Conservation (phyloP, 2,113 vertebrate genomes). For the Lycaon pictus region DNA sequence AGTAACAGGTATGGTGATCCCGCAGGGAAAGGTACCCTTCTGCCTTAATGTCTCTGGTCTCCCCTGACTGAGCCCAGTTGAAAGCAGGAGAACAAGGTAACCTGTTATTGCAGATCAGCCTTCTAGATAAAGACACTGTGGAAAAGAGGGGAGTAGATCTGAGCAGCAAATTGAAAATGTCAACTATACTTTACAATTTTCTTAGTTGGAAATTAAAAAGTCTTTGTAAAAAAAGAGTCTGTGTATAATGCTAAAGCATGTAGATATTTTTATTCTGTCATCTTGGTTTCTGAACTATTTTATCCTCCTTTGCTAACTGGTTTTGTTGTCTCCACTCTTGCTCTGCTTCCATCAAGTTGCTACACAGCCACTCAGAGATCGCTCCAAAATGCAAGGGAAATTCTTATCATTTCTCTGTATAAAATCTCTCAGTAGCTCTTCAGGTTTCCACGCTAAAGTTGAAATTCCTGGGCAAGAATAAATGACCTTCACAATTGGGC, state of each 20-base stretch:
- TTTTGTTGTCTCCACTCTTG: background rate
- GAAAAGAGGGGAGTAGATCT: background rate
- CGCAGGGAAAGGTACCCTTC: background rate
- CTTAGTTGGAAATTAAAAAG: background rate
- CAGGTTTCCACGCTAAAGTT: background rate
- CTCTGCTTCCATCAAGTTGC: background rate
- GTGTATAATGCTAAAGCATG: background rate
- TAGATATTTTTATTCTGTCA: background rate
- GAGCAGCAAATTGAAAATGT: background rate
- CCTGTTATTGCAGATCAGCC: background rate
- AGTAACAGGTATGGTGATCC: background rate
- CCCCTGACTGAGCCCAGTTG: background rate
- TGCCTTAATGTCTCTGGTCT: background rate
- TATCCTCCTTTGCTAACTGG: background rate
- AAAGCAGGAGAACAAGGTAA: background rate
- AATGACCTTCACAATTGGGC: background rate
- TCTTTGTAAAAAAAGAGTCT: background rate
- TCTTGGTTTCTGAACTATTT: background rate
- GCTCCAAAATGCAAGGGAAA: background rate
- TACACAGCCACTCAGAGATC: background rate
- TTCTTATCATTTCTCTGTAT: background rate
- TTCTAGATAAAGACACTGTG: background rate
- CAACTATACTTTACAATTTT: background rate
- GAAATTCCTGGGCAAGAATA: background rate
- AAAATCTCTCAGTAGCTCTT: background rate